Percentiles rank a stretch among this genome's conserved stretches.
These are phyloP conservation scores for Pachycephala philippinensis DNA, from an alignment of 2,113 vertebrate genomes.

Conservation along the genomic window DNA sequence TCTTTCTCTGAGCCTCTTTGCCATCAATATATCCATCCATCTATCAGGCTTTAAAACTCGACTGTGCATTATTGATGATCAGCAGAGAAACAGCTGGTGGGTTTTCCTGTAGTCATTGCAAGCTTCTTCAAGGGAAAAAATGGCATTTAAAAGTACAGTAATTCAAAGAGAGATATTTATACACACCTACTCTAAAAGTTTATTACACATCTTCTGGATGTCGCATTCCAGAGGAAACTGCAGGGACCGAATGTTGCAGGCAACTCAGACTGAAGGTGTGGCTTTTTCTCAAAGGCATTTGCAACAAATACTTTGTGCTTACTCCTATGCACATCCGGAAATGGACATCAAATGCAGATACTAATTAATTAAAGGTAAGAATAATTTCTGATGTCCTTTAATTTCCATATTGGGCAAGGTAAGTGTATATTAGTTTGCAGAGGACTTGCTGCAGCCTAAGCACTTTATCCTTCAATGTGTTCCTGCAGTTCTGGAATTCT, in stretches of 20 bases:
- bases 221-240: not conserved
- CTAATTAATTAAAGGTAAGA: not conserved
- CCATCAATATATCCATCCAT: not conserved
- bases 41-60: not conserved
- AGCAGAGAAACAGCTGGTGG: not conserved
- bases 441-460: not conserved
- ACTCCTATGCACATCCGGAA: not conserved
- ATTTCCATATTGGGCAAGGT: not conserved
- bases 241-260: not conserved
- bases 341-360: not conserved
- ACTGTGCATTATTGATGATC: not conserved
- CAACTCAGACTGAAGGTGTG: not conserved
- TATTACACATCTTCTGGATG: not conserved
- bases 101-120: not conserved
- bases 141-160: not conserved
- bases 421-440: not conserved
- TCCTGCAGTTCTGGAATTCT: not conserved
- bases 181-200: not conserved
- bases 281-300: not conserved
- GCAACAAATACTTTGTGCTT: not conserved
- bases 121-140: not conserved
- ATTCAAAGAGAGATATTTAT: not conserved
- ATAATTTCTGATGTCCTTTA: not conserved
- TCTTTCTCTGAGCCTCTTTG: not conserved
- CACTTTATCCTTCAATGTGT: not conserved